Evolutionary conservation across 2,888 invertebrate genomes (phyloP).

Genomic region (Himalopsyche tibetana): DNA sequence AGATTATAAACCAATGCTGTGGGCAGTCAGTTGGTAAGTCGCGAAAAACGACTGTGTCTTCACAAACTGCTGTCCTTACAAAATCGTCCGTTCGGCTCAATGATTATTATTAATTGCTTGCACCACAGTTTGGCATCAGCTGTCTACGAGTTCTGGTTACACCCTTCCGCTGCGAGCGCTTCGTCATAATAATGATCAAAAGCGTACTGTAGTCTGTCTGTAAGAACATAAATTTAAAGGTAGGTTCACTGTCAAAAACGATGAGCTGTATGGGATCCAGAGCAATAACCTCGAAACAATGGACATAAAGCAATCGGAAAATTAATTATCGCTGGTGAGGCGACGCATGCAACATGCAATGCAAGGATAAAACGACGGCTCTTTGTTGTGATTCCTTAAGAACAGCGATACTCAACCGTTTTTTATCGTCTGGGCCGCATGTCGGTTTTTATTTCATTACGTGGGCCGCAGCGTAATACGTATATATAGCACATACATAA

Average conservation of each 20-base stretch:
- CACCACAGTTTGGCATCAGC: background rate
- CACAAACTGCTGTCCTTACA: too few species aligned
- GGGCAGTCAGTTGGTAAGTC: too few species aligned
- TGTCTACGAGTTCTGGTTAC: background rate
- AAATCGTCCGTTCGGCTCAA: too few species aligned
- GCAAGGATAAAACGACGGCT: background rate
- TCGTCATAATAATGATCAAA: background rate
- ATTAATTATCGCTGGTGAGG: slow-evolving; percentile 13
- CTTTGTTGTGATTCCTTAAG: slow-evolving; percentile 32
- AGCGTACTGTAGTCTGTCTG: slow-evolving; percentile 4
- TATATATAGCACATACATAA: too few species aligned
- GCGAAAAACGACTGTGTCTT: too few species aligned
- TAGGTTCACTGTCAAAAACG: slow-evolving; percentile 9
- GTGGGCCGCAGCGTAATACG: too few species aligned
- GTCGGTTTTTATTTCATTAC: too few species aligned
- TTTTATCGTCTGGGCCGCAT: too few species aligned
- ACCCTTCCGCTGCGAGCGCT: slow-evolving; percentile 22
- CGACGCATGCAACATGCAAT: slow-evolving; percentile 23
- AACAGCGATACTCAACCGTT: background rate
- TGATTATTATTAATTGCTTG: too few species aligned
- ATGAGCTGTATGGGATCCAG: background rate
- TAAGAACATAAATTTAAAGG: slow-evolving; percentile 3
- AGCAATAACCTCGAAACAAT: slow-evolving; percentile 32
- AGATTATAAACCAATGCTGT: too few species aligned
- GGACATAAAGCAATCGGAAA: slow-evolving; percentile 8